Base-by-base conservation (phyloP, 2,888 invertebrate species). In the Pemphredon lugubris region DNA sequence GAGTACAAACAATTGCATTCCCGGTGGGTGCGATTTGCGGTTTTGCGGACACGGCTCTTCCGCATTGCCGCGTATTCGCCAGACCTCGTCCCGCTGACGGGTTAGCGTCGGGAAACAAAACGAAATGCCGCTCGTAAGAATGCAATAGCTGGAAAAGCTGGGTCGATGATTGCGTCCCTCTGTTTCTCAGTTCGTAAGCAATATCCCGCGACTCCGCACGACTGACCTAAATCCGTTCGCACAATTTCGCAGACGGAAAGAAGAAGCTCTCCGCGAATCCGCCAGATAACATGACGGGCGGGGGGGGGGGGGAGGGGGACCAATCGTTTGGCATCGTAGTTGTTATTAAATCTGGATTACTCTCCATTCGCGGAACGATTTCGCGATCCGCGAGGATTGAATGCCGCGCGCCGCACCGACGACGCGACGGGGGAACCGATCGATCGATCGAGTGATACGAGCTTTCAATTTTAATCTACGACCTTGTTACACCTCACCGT, bases 221-320 rank as follows among this genome's bases (percentile, higher is more conserved):
- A 63, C 47, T 76, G 75, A 76, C 77, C 77, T 51, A 74, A 76
- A 79, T 78, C 68, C 42, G 2, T 11, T 18, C 39, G 13, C 30
- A 30, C 1, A 11, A 45, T 2, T 14, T 11, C 16, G 23, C 16
- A 42, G 6, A 37, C 44, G n/a, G 26, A 23, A 13, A 37, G 6
- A 6, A 26, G 13, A 6, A 20, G 11, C 44, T 20, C 21, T 26
- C 30, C 32, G 18, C 4, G 39, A 14, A 45, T 3, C 2, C 7
- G 42, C 9, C 30, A 18, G 26, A 14, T n/a, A n/a, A n/a, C n/a
- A n/a, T n/a, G n/a, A n/a, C n/a, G n/a, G n/a, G n/a, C n/a, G n/a
- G n/a, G n/a, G n/a, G n/a, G n/a, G n/a, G 48, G 48, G 34, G 48
- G 47, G 16, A 32, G 37, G 57, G 32, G 13, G 26, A 18, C 18